Evolutionary conservation across 2,888 invertebrate genomes (phyloP), one percentile per base, ranked within the genome.

Genomic region (Chromoteleia sp.): DNA sequence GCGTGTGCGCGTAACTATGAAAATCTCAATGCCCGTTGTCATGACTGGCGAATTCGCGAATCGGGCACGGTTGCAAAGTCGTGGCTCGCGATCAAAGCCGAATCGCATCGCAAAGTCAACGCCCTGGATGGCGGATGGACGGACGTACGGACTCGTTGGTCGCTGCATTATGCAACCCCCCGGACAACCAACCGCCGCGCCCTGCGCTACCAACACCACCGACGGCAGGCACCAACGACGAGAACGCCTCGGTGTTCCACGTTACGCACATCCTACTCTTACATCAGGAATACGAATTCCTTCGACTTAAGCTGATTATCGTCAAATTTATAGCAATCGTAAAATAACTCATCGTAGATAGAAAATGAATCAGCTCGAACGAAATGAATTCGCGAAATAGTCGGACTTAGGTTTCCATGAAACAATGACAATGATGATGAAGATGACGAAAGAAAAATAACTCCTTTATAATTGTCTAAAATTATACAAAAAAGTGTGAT

Each of bases 141-240:
- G 67, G 59, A 70, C 76, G 58, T 29, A 68, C 77, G 30, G 61
- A 74, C 83, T 83, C 82, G 80, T 75, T 83, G 80, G 83, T 84
- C 83, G 85, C 82, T 87, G 89, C 87, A 88, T 89, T 89, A 89
- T 89, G 89, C 89, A 89, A 90, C 89, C 89, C 88, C 86, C 87
- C 84, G 85, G 85, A 83, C 87, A 80, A 86, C 85, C 86, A 84
- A 83, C 85, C 86, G 85, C 83, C 84, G 84, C 84, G 83, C 86
- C 86, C 84, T 73, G 77, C 84, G 36, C 83, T 81, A 76, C 84
- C 81, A 80, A 61, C 74, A 63, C 76, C 79, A 71, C 58, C 58
- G 25, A 54, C 59, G 39, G 56, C 50, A 33, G 41, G 43, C 29
- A 43, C 77, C 77, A 54, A 65, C 67, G 59, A 45, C 58, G 39